Evolutionary conservation across 1,140 invertebrate genomes (phyloP), one percentile per base, ranked within the genome.

Genomic region (Drosophila truncata): DNA sequence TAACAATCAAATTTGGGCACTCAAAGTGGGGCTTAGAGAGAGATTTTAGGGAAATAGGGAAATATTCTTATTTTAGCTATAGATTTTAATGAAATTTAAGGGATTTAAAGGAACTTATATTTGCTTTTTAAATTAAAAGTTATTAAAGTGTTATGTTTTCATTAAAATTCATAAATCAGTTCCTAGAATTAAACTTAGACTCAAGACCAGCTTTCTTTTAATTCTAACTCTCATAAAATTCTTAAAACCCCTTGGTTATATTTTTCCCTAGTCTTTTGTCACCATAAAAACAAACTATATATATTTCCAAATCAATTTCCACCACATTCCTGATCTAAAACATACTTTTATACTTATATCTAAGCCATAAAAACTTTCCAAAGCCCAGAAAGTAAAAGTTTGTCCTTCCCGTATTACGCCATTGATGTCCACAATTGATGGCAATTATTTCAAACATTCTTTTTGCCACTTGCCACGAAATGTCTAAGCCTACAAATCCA

Each of bases 401-500:
- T 3, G 13, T 47, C 42, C 16, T 33, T 55, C 29, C 27, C 13
- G 23, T 35, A 71, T 58, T 31, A n/a, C 64, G 39, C 46, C 35
- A 72, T 58, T 72, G 52, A 72, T 72, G 27, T 72, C 42, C 67
- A 39, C 52, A 41, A 60, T 67, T 70, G 66, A 70, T 55, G 66
- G 23, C 66, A 72, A 50, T 73, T 73, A 72, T 50, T 73, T 73
- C 18, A 29, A 60, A 42, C 29, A 60, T 73, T 60, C 52, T 27
- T 72, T 72, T 42, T 8, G 52, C 54, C 67, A 60, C 70, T 73
- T 73, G 54, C 69, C 67, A 72, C 66, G 35, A 71, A 72, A 49
- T 50, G 35, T 18, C 42, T 27, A 20, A 31, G 67, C 33, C 49
- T 20, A 67, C 37, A 66, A 42, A 44, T 67, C 65, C 52, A 55